Evolutionary conservation across 1,140 invertebrate species (phyloP).

Genomic region (Drosophila sp.): DNA sequence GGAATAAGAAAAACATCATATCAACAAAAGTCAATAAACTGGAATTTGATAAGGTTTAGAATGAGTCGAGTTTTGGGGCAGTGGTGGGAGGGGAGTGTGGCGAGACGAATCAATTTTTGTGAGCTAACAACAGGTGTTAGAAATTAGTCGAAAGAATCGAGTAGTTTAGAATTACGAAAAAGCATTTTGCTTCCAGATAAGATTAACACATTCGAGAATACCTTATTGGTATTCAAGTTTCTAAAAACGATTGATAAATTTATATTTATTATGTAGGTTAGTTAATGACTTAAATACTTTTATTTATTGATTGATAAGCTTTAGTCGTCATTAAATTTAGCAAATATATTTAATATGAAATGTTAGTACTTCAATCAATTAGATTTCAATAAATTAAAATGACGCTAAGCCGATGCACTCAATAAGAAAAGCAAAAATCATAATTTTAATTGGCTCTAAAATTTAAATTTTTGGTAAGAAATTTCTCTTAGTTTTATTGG

Average conservation of each 20-base stretch:
- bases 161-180: neutral
- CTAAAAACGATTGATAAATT: neutral
- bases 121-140: constrained; percentile 1
- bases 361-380: too few relatives aligned
- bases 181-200: neutral
- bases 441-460: too few relatives aligned
- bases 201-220: neutral
- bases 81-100: constrained; percentile 5
- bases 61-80: constrained; percentile 18
- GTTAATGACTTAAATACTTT: too few relatives aligned
- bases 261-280: too few relatives aligned
- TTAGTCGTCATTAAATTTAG: too few relatives aligned
- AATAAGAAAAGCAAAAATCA: too few relatives aligned
- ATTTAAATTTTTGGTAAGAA: too few relatives aligned
- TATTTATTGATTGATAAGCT: too few relatives aligned
- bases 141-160: neutral
- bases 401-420: too few relatives aligned
- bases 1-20: constrained; percentile 66
- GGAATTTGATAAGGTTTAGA: constrained; percentile 51
- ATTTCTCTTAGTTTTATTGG: too few relatives aligned
- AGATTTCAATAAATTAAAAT: too few relatives aligned
- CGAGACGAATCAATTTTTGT: neutral
- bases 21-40: constrained; percentile 78
- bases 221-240: neutral
- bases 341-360: too few relatives aligned